Evolutionary conservation across 1,140 invertebrate species (phyloP).

Genomic region (Protaetia brevitarsis): DNA sequence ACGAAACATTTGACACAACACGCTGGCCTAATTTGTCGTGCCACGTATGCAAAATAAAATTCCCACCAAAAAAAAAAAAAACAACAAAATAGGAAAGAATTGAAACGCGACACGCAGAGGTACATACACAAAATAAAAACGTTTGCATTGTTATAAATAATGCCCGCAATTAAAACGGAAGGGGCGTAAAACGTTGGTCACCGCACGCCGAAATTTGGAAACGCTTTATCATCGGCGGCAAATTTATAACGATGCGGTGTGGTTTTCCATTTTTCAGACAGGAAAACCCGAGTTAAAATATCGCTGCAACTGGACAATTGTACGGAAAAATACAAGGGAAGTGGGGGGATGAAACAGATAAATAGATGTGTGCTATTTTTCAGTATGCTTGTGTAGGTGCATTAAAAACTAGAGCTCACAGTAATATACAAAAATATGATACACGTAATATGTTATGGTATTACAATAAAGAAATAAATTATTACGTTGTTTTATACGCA

Average conservation of each 20-base stretch:
- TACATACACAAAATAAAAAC: too few relatives aligned
- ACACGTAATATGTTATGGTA: too few relatives aligned
- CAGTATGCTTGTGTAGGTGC: too few relatives aligned
- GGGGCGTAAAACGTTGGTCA: too few relatives aligned
- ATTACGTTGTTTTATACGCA: not conserved
- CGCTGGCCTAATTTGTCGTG: too few relatives aligned
- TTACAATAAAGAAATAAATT: slow-evolving; percentile 13
- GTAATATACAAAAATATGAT: not conserved
- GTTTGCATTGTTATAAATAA: not conserved
- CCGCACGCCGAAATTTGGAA: not conserved
- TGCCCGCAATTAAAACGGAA: not conserved
- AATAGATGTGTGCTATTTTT: too few relatives aligned
- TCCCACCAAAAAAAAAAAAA: too few relatives aligned
- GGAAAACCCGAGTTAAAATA: not conserved
- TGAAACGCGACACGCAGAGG: not conserved
- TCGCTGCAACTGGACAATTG: not conserved
- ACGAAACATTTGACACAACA: too few relatives aligned
- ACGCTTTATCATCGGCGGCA: not conserved
- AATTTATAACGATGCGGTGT: not conserved
- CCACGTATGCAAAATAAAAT: too few relatives aligned
- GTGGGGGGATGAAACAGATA: too few relatives aligned
- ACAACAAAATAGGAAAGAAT: not conserved
- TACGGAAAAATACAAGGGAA: not conserved
- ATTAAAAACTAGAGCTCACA: not conserved
- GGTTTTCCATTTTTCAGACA: not conserved